Base-by-base conservation (phyloP, 2,113 vertebrate species). In the Capreolus pygargus region DNA sequence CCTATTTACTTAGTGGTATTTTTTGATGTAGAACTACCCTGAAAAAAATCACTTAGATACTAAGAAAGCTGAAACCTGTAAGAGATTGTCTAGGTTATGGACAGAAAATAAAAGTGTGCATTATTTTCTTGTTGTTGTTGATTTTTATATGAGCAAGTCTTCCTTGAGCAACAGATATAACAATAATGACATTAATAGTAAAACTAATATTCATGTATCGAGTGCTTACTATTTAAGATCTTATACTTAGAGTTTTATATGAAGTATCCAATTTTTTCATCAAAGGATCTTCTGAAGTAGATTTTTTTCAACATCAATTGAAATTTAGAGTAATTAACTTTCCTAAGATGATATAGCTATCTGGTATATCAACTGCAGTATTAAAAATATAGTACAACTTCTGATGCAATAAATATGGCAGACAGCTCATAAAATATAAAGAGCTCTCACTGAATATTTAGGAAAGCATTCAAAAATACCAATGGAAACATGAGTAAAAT, bases 241-340 rank as follows among this genome's bases (percentile, higher is more conserved):
- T 1, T 90, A 2, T 64, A 19, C 36, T 86, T 96, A 84, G 84
- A 83, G 39, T 7, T 93, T 61, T 94, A 55, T 78, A 52, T 91
- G 82, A 96, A 95, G 84, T 43, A 79, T 87, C 7, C 27, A 33
- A 61, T 27, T 79, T 89, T 45, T 70, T 94, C 60, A 82, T 61
- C 76, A 70, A 90, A 55, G 10, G 36, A 33, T 57, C 21, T 64
- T 54, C 67, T 78, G 19, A 78, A 45, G 45, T 76, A 57, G 28
- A 5, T 84, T 83, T 89, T 86, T 90, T 96, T 94, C 76, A 92
- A 90, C 83, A 39, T 97, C 47, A 57, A 9, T 19, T 86, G 45
- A 97, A n/a, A 86, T 78, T 52, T 64, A 94, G 23, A 64, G 23
- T 85, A 81, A 64, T 76, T 91, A 86, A 52, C 28, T 93, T 84